These are phyloP conservation scores for Heptranchias perlo DNA, from an alignment of 2,113 vertebrate species.

Conservation along the genomic window DNA sequence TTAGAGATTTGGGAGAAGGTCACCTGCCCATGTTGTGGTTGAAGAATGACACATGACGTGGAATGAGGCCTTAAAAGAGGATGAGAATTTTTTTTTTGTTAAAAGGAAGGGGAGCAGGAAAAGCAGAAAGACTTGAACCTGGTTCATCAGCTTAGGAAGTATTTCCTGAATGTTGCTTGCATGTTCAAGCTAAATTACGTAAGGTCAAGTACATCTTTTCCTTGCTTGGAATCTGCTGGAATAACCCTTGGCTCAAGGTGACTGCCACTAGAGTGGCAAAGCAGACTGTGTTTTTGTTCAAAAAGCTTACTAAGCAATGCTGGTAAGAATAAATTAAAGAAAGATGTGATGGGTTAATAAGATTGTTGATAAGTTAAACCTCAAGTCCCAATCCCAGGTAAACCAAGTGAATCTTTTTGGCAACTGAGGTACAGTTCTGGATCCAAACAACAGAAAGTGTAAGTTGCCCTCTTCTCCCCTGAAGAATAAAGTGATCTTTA, in stretches of 20 bases:
- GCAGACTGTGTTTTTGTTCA: background rate
- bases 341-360: background rate
- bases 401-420: background rate
- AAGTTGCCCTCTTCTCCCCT: background rate
- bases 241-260: background rate
- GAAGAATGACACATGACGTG: background rate
- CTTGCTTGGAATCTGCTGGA: background rate
- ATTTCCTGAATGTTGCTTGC: background rate
- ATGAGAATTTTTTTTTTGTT: background rate
- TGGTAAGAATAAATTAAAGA: background rate
- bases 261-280: background rate
- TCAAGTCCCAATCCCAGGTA: background rate
- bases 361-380: background rate
- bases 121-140: background rate
- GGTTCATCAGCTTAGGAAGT: background rate
- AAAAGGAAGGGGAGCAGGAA: no score
- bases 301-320: background rate
- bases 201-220: background rate
- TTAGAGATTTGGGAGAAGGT: background rate
- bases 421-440: background rate
- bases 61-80: background rate
- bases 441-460: background rate
- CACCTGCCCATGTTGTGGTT: background rate
- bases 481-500: slow-evolving; percentile 23
- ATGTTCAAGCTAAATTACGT: background rate